phyloP scores from a whole-genome alignment of 2,888 invertebrate genomes.

The Papilio demoleus region DNA sequence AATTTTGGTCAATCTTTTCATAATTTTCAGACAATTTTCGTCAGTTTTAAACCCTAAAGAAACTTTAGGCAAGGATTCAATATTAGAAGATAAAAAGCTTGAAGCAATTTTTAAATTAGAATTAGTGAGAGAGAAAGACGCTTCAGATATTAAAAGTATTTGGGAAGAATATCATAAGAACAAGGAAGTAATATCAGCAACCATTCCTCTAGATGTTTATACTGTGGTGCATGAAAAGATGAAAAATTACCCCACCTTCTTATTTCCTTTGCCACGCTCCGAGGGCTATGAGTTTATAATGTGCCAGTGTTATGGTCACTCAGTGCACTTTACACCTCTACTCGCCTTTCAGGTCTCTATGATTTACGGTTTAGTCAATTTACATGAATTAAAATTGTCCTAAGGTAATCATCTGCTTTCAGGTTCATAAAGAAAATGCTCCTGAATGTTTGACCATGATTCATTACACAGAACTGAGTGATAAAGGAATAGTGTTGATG shows the following conservation, averaged over 20 bases:
- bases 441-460: slow-evolving; percentile 92
- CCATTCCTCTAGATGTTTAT: slow-evolving; percentile 85
- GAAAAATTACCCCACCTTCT: slow-evolving; percentile 86
- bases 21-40: slow-evolving; percentile 82
- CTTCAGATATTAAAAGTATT: slow-evolving; percentile 88
- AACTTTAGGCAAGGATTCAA: slow-evolving; percentile 52
- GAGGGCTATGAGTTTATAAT: slow-evolving; percentile 95
- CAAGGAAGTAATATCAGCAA: slow-evolving; percentile 90
- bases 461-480: slow-evolving; percentile 90
- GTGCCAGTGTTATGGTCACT: slow-evolving; percentile 87
- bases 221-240: slow-evolving; percentile 83
- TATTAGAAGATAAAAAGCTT: slow-evolving; percentile 78
- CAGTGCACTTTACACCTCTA: slow-evolving; percentile 93
- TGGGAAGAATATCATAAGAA: slow-evolving; percentile 92
- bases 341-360: slow-evolving; percentile 89
- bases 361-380: not conserved
- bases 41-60: slow-evolving; percentile 86
- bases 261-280: slow-evolving; percentile 91
- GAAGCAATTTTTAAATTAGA: slow-evolving; percentile 91
- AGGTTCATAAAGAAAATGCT: slow-evolving; percentile 94
- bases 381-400: too few species aligned
- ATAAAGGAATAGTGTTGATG: slow-evolving; percentile 91
- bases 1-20: not conserved
- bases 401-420: slow-evolving; percentile 29
- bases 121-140: slow-evolving; percentile 87